Evolutionary conservation across 2,797 vertebrate genomes (phyloP), one percentile per base, ranked within the genome.

Genomic region (Chiroxiphia lanceolata): DNA sequence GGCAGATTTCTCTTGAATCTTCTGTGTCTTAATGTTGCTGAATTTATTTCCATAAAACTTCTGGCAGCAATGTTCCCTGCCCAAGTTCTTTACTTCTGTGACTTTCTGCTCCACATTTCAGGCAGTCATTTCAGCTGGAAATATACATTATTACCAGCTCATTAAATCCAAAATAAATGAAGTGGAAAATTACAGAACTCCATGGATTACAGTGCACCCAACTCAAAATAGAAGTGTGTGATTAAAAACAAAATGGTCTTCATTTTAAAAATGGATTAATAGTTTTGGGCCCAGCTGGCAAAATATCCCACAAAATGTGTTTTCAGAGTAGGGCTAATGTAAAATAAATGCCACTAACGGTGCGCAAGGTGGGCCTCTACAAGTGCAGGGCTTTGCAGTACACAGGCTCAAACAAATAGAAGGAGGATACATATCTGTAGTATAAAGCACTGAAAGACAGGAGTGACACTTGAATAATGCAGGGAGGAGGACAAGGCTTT

Each of bases 101-200:
- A 95, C 90, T 95, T 96, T 94, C 78, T 94, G 90, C 89, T 97
- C 83, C 87, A 70, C 47, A 23, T 97, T 97, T 95, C 91, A 96
- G 93, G 83, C 96, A 96, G 81, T 81, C 90, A 60, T 95, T 96
- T 95, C 89, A 96, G 91, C 95, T 97, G 96, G 97, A 98, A 98
- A 97, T 95, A 97, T 89, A 97, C 97, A 95, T 97, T 95, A 94
- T 94, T 97, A 93, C 96, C 94, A 97, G 96, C 77, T 87, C 91
- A 96, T 96, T 97, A 97, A 93, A 94, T 95, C 80, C 90, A 93
- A 83, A 97, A 95, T 93, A 97, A 96, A 94, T 95, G 94, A 96
- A 89, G 92, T 92, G 90, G 95, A 96, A 96, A 96, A 96, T 95
- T 94, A 87, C 87, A 93, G 92, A 96, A 96, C 94, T 96, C 95